Conservation (phyloP, 2,113 vertebrate genomes). For the Sebastes fasciatus region DNA sequence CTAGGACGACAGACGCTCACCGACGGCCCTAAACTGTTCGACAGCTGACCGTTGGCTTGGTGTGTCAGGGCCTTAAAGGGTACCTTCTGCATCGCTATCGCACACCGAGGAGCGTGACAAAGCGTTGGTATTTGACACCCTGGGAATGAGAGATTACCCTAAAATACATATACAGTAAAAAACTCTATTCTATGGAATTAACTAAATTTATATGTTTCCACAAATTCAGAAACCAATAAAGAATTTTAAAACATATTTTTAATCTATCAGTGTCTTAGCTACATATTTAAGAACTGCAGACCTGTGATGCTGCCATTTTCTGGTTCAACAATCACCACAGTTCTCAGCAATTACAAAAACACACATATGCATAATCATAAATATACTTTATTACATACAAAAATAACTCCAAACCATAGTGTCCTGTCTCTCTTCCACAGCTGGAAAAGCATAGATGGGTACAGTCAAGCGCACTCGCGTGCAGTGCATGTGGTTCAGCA, state of each 20-base stretch:
- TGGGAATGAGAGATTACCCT: too few species aligned
- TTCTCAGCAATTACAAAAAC: constrained; percentile 27
- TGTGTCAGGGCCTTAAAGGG: too few species aligned
- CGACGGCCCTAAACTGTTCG: too few species aligned
- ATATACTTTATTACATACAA: constrained; percentile 1
- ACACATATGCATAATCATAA: constrained; percentile 16
- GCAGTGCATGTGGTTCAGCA: constrained; percentile 21
- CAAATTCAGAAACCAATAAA: background rate
- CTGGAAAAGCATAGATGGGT: constrained; percentile 35
- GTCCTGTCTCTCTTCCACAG: constrained; percentile 30
- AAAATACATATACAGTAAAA: background rate
- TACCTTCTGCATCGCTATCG: too few species aligned
- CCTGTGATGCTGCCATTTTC: background rate
- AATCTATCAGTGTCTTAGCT: background rate
- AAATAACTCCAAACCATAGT: constrained; percentile 2
- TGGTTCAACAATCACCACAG: background rate
- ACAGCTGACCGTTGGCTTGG: too few species aligned
- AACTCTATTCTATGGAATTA: background rate
- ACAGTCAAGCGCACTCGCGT: constrained; percentile 7
- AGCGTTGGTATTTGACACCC: too few species aligned
- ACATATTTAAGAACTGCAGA: background rate
- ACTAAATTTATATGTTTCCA: background rate
- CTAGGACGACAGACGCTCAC: too few species aligned
- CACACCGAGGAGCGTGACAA: too few species aligned
- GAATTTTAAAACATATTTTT: background rate